Percentiles rank a stretch among this genome's conserved stretches.
phyloP scores from a whole-genome alignment of 2,797 vertebrate species.

The Neomorphus geoffroyi region DNA sequence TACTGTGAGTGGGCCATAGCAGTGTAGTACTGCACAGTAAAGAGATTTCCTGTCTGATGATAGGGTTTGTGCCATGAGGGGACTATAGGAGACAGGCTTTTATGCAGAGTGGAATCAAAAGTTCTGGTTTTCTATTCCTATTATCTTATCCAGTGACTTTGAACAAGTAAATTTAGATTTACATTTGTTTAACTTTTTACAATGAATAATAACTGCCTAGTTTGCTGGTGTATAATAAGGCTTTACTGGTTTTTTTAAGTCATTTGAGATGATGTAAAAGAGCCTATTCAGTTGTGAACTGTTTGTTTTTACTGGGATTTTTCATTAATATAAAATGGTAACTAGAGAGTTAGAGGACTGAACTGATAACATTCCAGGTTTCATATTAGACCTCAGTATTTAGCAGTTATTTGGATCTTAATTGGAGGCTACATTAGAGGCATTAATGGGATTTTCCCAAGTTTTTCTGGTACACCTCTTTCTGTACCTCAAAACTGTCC shows the following conservation, averaged over 20 bases:
- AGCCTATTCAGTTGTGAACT: not conserved
- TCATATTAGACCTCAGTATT: not conserved
- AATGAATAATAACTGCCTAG: not conserved
- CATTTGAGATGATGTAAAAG: not conserved
- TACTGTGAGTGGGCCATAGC: not conserved
- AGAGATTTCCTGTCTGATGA: not conserved
- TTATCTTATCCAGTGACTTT: not conserved
- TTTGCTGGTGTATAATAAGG: not conserved
- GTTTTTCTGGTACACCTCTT: not conserved
- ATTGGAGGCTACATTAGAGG: not conserved
- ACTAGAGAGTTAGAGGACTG: not conserved
- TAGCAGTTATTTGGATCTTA: not conserved
- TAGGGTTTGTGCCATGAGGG: not conserved
- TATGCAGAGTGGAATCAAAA: not conserved
- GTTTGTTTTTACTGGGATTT: not conserved
- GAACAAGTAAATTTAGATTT: not conserved
- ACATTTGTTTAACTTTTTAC: not conserved
- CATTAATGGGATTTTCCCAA: not conserved
- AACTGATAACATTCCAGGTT: not conserved
- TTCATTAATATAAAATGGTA: not conserved
- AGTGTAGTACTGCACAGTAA: not conserved
- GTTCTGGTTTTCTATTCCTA: not conserved
- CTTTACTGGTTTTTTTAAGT: not conserved
- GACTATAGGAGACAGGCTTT: not conserved
- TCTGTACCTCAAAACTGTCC: not conserved